These are phyloP conservation scores for Ernsta delagoae DNA, from an alignment of 2,888 invertebrate species.

Conservation along the genomic window DNA sequence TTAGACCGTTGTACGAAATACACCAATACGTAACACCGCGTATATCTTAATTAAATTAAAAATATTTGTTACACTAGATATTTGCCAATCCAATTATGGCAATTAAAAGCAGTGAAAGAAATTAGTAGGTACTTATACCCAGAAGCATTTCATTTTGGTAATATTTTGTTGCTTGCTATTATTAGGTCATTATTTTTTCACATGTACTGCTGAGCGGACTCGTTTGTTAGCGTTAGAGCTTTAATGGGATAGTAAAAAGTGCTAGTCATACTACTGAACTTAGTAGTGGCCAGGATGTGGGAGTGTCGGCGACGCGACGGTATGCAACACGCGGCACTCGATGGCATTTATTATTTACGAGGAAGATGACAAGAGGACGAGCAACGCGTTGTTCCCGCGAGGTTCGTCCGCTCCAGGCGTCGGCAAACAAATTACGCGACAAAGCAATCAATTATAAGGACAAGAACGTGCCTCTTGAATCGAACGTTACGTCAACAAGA, in stretches of 20 bases:
- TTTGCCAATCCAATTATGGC: not conserved
- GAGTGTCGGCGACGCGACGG: slow-evolving; percentile 9
- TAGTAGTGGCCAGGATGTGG: slow-evolving; percentile 38
- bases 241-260: slow-evolving; percentile 13
- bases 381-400: slow-evolving; percentile 69
- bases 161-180: not conserved
- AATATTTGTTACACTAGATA: not conserved
- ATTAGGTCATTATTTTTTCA: slow-evolving; percentile 3
- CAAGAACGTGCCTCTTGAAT: slow-evolving; percentile 76
- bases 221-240: slow-evolving; percentile 3
- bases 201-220: not conserved
- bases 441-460: slow-evolving; percentile 84
- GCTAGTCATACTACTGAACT: slow-evolving; percentile 54
- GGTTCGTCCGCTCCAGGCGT: slow-evolving; percentile 63
- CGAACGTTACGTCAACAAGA: slow-evolving; percentile 82
- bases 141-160: not conserved
- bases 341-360: slow-evolving; percentile 72
- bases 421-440: slow-evolving; percentile 84
- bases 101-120: not conserved
- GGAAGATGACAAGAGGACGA: slow-evolving; percentile 71
- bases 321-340: slow-evolving; percentile 33
- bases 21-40: not conserved
- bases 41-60: not conserved
- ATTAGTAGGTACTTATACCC: no score
- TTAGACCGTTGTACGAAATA: slow-evolving; percentile 38